Base-by-base conservation (phyloP, 2,113 vertebrate genomes). In the Nansenia antarctica region DNA sequence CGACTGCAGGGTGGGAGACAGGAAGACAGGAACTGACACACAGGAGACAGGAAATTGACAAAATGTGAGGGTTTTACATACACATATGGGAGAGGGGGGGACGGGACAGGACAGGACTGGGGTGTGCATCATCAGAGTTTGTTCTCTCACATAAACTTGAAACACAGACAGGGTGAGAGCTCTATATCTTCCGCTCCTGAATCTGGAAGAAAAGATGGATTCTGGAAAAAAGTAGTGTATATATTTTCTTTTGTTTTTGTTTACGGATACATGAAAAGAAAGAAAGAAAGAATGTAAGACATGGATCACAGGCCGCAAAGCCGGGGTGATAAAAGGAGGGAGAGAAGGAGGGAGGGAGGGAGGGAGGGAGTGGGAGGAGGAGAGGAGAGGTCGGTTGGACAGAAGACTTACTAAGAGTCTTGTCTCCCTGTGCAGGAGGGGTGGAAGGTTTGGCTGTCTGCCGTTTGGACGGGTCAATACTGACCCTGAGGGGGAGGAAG, bases 341-440 rank as follows among this genome's bases (percentile, higher is more conserved):
- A 70, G 70, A 32, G 63, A 70, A 68, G 70, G 18, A 39, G 57
- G 30, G n/a, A n/a, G n/a, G n/a, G n/a, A n/a, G n/a, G n/a, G n/a
- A n/a, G n/a, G n/a, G n/a, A n/a, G n/a, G n/a, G n/a, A n/a, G n/a
- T n/a, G n/a, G 35, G 31, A 60, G 30, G 24, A 14, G 49, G 70
- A 65, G 84, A 86, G 86, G 37, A 75, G 78, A 86, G 75, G 80
- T 76, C 66, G 84, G 85, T n/a, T 85, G 86, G 87, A 81, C 83
- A 86, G 86, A 81, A 86, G 90, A 93, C 92, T 93, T 93, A 93
- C 92, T 93, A 93, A 92, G 90, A 87, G 84, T 88, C 89, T 91
- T 91, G 91, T 86, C 89, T 89, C 87, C 87, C 88, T 89, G 89
- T 79, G 86, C 74, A 69, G 90, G 81, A 58, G 91, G 85, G 80